phyloP scores from a whole-genome alignment of 2,888 invertebrate genomes.

The Apamea epomidion region DNA sequence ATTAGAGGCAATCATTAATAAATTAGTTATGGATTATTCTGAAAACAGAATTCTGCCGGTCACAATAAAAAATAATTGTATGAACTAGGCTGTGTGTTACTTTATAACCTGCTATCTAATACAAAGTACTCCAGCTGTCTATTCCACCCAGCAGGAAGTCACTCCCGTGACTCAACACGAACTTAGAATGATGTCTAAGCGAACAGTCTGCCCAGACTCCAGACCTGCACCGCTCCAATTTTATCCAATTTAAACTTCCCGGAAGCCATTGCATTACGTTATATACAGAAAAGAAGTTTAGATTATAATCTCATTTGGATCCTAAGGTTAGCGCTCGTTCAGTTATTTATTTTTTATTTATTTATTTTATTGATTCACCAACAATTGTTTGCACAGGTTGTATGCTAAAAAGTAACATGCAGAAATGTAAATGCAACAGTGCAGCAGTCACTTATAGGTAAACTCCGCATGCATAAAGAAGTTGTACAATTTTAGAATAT shows the following conservation, averaged over 20 bases:
- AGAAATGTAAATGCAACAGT: too few relatives aligned
- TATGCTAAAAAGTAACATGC: too few relatives aligned
- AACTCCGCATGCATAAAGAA: too few relatives aligned
- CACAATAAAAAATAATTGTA: not conserved
- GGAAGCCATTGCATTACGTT: conserved; percentile 47
- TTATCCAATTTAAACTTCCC: conserved; percentile 75
- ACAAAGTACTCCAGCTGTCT: not conserved
- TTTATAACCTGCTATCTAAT: not conserved
- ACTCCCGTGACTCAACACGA: conserved; percentile 25
- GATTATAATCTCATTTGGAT: conserved; percentile 52
- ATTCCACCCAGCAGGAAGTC: conserved; percentile 15
- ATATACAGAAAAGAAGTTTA: conserved; percentile 48
- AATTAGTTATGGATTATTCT: not conserved
- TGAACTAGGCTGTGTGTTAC: too few relatives aligned
- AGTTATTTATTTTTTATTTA: too few relatives aligned
- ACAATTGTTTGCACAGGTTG: too few relatives aligned
- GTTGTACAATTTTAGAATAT: too few relatives aligned
- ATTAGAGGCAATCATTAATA: too few relatives aligned
- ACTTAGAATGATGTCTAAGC: conserved; percentile 58
- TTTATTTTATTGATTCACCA: too few relatives aligned
- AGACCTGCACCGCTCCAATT: conserved; percentile 64
- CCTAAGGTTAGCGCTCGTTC: conserved; percentile 15
- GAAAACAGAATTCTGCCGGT: not conserved
- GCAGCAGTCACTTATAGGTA: too few relatives aligned
- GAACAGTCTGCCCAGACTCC: conserved; percentile 15